Evolutionary conservation across 1,140 invertebrate species (phyloP).

Genomic region (Atta texana): DNA sequence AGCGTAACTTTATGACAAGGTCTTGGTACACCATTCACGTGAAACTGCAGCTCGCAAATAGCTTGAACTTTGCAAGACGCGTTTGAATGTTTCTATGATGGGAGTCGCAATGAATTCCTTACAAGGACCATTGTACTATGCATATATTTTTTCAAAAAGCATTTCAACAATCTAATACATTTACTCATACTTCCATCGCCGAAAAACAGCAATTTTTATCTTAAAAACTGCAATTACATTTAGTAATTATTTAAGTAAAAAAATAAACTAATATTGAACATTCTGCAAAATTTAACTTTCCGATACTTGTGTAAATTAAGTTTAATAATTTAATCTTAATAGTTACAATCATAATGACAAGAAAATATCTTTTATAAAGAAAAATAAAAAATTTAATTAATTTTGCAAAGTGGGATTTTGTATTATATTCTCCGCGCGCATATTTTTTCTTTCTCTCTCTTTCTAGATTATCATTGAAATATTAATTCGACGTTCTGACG

Average conservation of each 20-base stretch:
- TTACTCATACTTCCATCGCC: not conserved
- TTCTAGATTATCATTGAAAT: constrained; percentile 6
- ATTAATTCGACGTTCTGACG: not conserved
- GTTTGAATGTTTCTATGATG: constrained; percentile 60
- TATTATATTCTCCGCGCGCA: not conserved
- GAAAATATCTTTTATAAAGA: not conserved
- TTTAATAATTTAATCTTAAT: constrained; percentile 7
- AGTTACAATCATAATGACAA: not conserved
- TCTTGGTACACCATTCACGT: constrained; percentile 69
- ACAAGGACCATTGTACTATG: constrained; percentile 12
- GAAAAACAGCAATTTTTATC: not conserved
- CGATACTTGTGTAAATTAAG: not conserved
- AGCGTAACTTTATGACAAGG: constrained; percentile 81
- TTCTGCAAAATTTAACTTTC: not conserved
- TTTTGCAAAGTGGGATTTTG: not conserved
- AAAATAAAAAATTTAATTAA: not conserved
- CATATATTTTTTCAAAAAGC: constrained; percentile 24
- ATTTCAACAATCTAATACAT: constrained; percentile 8
- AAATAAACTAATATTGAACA: not conserved
- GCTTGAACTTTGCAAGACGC: constrained; percentile 71
- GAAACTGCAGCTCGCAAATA: constrained; percentile 73
- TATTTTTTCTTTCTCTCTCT: not conserved
- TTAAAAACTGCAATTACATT: constrained; percentile 18
- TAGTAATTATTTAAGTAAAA: not conserved
- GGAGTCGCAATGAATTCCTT: constrained; percentile 33